A percentile compares a stretch with the other conserved stretches of the same genome.
Conservation (phyloP, 1,140 invertebrate genomes). For the Drosophila asahinai region DNA sequence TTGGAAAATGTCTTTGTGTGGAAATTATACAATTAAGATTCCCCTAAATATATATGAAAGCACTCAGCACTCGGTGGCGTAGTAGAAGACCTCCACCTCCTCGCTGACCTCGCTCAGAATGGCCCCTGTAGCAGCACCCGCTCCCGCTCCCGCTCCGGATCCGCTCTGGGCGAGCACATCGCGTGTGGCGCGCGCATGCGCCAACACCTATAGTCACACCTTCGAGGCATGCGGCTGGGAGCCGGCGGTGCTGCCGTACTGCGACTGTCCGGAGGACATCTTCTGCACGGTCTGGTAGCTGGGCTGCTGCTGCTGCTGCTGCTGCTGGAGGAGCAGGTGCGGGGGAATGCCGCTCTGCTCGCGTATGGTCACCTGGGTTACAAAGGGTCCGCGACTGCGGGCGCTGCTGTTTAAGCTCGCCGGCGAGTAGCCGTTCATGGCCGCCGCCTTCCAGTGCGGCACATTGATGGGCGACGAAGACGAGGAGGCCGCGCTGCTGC, state of each 20-base stretch:
- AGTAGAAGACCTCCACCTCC: constrained; percentile 81
- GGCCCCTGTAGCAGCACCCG: constrained; percentile 7
- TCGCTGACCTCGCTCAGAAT: constrained; percentile 51
- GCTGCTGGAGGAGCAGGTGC: constrained; percentile 43
- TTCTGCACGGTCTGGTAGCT: constrained; percentile 80
- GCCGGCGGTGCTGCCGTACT: constrained; percentile 63
- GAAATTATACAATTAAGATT: not conserved
- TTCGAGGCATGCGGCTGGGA: constrained; percentile 82
- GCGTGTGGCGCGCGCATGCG: constrained; percentile 76
- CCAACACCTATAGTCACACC: constrained; percentile 85
- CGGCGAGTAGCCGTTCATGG: constrained; percentile 74
- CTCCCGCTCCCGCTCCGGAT: not conserved
- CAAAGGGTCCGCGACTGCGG: constrained; percentile 86
- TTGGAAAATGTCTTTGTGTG: constrained; percentile 12
- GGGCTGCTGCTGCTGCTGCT: constrained; percentile 65
- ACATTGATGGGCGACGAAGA: constrained; percentile 70
- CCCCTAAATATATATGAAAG: not conserved
- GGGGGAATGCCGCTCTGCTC: constrained; percentile 58
- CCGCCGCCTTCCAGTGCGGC: constrained; percentile 77
- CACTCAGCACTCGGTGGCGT: constrained; percentile 76
- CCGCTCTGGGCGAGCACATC: constrained; percentile 55
- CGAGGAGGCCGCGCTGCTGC: constrained; percentile 28
- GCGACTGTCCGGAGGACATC: constrained; percentile 46
- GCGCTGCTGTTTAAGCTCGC: constrained; percentile 76
- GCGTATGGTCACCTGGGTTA: constrained; percentile 86